These are phyloP conservation scores for Diglossa cyanea DNA, from an alignment of 2,797 vertebrate genomes.

Conservation along the genomic window DNA sequence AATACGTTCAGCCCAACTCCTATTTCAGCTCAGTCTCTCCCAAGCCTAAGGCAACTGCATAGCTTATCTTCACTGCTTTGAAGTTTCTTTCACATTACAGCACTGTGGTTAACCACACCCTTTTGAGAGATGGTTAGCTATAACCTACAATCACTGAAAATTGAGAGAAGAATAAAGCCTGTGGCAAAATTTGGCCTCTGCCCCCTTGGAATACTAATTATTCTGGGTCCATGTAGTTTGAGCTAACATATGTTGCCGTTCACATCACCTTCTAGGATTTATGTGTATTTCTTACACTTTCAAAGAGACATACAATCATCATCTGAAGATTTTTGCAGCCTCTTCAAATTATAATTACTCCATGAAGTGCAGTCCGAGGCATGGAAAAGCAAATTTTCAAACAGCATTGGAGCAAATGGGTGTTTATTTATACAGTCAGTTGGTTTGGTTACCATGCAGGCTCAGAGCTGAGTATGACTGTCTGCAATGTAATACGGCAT, in stretches of 20 bases:
- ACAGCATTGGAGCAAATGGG: background rate
- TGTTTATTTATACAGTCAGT: background rate
- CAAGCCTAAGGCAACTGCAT: conserved; percentile 77
- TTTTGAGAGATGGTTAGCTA: conserved; percentile 55
- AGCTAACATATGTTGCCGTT: background rate
- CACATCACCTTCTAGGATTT: background rate
- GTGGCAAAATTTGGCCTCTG: conserved; percentile 60
- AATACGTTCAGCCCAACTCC: conserved; percentile 65
- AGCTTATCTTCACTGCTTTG: conserved; percentile 72
- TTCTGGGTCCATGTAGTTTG: background rate
- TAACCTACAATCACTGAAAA: conserved; percentile 59
- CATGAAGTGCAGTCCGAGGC: background rate
- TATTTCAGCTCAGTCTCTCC: conserved; percentile 77
- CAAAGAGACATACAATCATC: background rate
- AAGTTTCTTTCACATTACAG: conserved; percentile 69
- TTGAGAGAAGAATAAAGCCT: conserved; percentile 40
- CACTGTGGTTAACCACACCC: conserved; percentile 61
- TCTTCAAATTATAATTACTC: background rate
- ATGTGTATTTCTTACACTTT: background rate
- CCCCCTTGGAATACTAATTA: conserved; percentile 53
- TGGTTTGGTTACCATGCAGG: background rate
- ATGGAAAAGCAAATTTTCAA: background rate
- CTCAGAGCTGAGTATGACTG: background rate
- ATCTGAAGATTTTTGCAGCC: background rate
- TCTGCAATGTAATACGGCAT: background rate